Base-by-base conservation (phyloP, 2,113 vertebrate species). In the Sisor rabdophorus region DNA sequence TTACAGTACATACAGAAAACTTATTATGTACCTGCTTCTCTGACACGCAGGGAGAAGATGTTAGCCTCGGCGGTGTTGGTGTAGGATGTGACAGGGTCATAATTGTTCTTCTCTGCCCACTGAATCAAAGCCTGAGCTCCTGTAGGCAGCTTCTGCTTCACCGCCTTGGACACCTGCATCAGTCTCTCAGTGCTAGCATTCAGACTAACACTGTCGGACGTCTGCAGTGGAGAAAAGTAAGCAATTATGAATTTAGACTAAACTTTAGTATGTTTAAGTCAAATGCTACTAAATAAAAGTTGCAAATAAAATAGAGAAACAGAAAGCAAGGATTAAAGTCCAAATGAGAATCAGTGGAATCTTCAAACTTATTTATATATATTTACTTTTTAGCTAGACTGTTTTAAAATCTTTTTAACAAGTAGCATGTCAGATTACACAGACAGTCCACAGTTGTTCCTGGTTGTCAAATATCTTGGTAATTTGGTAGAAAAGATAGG, bases 61-160 rank as follows among this genome's bases (percentile, higher is more conserved):
- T 98, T 98, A 11, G 97, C 95, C 78, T 95, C 85, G 1, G 92
- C 89, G 13, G 94, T 96, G 89, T 85, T 88, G 55, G 96, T 99
- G 84, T 96, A 99, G 36, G 95, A 95, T 3, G 93, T 96, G 75
- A 96, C 90, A 0, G 94, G 94, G 75, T 83, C 81, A 26, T 92
- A 93, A 76, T 85, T 88, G 1, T 89, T 89, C 9, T 94, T 90
- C 75, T 89, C 86, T 26, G 95, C 95, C 96, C 96, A 98, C 76
- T 89, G 91, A 75, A 97, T 89, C 85, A 99, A 85, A 63, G 88
- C 92, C 85, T 95, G 94, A 26, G 93, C 81, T 0, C 93, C 93
- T 0, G 93, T 91, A 11, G 95, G 95, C 77, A 98, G 86, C 71
- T 85, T 73, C 82, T 88, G 81, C 81, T 85, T 92, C 36, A 88